A percentile compares a stretch with the other conserved stretches of the same genome.
These are phyloP conservation scores for Drosophila jambulina DNA, from an alignment of 1,140 invertebrate species.

Conservation along the genomic window DNA sequence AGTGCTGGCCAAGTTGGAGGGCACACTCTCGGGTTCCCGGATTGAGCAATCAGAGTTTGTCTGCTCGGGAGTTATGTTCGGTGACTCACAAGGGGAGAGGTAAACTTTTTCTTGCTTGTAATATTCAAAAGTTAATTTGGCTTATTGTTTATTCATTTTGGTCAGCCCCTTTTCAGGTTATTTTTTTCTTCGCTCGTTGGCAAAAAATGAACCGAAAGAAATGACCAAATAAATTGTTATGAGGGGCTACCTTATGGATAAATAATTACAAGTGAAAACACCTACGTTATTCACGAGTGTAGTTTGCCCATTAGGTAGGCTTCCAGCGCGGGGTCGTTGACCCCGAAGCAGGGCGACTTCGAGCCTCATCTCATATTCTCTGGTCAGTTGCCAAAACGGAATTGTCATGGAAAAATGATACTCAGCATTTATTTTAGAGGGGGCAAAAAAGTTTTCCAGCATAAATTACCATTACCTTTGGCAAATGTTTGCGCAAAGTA, in stretches of 20 bases:
- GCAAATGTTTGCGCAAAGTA: constrained; percentile 45
- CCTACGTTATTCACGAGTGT: constrained; percentile 65
- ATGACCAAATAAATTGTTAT: constrained; percentile 42
- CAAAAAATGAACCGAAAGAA: constrained; percentile 47
- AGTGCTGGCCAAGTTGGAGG: constrained; percentile 26
- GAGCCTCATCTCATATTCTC: constrained; percentile 53
- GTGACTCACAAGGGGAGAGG: constrained; percentile 31
- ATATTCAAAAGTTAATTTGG: constrained; percentile 76
- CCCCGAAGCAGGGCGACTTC: constrained; percentile 27
- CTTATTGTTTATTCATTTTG: constrained; percentile 75
- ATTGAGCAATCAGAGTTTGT: constrained; percentile 27
- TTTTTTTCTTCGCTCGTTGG: constrained; percentile 22
- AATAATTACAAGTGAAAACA: constrained; percentile 81
- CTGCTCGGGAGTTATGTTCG: background rate
- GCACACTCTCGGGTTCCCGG: constrained; percentile 18
- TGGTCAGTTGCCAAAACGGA: constrained; percentile 64
- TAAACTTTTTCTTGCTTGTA: constrained; percentile 22
- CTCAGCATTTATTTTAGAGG: constrained; percentile 25
- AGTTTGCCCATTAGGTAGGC: constrained; percentile 50
- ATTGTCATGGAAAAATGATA: constrained; percentile 72
- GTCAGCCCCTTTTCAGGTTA: constrained; percentile 33
- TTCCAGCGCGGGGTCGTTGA: constrained; percentile 53
- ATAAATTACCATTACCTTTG: constrained; percentile 57
- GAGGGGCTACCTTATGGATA: constrained; percentile 64
- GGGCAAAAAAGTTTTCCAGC: constrained; percentile 62